These are phyloP conservation scores for Cremastinae sp. DNA, from an alignment of 2,888 invertebrate genomes.

Conservation along the genomic window DNA sequence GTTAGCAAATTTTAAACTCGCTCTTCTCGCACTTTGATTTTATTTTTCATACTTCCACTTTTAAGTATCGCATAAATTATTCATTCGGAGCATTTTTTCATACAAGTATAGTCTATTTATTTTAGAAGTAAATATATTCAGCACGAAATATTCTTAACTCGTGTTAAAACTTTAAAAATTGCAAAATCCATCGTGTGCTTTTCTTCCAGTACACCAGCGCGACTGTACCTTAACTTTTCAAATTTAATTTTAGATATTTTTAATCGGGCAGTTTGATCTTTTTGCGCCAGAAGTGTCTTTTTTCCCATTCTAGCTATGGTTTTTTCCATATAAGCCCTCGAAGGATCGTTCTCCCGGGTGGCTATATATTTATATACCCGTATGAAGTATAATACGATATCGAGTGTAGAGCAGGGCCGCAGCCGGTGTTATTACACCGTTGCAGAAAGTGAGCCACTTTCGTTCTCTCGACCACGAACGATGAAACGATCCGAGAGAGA, in stretches of 20 bases:
- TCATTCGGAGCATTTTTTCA: too few species aligned
- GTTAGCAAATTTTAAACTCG: too few species aligned
- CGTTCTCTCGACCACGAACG: slow-evolving; percentile 11
- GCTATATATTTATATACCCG: neutral
- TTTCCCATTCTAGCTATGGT: neutral
- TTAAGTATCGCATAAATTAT: too few species aligned
- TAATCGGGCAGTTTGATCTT: neutral
- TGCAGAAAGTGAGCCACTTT: slow-evolving; percentile 28
- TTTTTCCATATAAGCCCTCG: slow-evolving; percentile 5
- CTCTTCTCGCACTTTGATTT: too few species aligned
- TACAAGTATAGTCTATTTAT: too few species aligned
- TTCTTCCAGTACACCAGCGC: too few species aligned
- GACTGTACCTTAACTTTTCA: too few species aligned
- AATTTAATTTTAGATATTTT: neutral
- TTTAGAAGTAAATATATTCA: too few species aligned
- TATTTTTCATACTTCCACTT: too few species aligned
- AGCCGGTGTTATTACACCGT: slow-evolving; percentile 20
- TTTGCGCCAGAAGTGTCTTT: neutral
- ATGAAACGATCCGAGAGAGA: slow-evolving; percentile 15
- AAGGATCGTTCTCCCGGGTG: neutral
- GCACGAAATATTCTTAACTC: too few species aligned
- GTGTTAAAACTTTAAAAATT: too few species aligned
- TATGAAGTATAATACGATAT: neutral
- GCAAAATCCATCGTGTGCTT: too few species aligned
- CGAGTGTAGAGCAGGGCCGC: neutral